Base-by-base conservation (phyloP, 1,140 invertebrate genomes). In the Aphidius ervi region DNA sequence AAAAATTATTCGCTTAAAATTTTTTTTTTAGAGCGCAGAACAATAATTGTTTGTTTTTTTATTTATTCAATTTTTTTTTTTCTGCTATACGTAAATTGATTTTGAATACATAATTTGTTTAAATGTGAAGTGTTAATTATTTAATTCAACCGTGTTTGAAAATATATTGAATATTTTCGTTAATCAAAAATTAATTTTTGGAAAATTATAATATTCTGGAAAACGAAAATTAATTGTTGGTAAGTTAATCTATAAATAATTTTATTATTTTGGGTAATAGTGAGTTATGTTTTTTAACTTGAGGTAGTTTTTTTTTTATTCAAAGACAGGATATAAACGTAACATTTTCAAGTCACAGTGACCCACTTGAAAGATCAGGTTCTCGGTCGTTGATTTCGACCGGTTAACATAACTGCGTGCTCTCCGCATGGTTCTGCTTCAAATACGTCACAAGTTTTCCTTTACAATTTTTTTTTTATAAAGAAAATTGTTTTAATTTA, bases 281-380 rank as follows among this genome's bases (percentile, higher is more conserved):
- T 31, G 23, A 31, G 23, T 4, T 31, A 31, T 31, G 4, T 31
- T 31, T 31, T 31, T 16, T n/a, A 48, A 48, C 23, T 48, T 5
- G 8, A 20, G 46, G 10, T 48, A 48, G 23, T n/a, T 48, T 48
- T 48, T 48, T 16, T 16, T 47, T 47, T 47, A 46, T 9, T 46
- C 23, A 48, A 40, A 2, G n/a, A 49, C 9, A 31, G 37, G n/a
- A 20, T 45, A 60, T 10, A 46, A 42, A 48, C 10, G 23, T 42
- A 37, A 48, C n/a, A 37, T 40, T 9, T 39, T 56, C 43, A 61
- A 47, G 46, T 61, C 54, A 56, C 41, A 20, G 49, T 61, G 54
- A 41, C 59, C 59, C 41, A 61, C 59, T 56, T 61, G 45, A 39
- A 52, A 61, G 54, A 61, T 61, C 59, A 61, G 59, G 59, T 61